Percentiles rank a stretch among this genome's conserved stretches.
Evolutionary conservation across 2,113 vertebrate genomes (phyloP).

Genomic region (Gallinago media): DNA sequence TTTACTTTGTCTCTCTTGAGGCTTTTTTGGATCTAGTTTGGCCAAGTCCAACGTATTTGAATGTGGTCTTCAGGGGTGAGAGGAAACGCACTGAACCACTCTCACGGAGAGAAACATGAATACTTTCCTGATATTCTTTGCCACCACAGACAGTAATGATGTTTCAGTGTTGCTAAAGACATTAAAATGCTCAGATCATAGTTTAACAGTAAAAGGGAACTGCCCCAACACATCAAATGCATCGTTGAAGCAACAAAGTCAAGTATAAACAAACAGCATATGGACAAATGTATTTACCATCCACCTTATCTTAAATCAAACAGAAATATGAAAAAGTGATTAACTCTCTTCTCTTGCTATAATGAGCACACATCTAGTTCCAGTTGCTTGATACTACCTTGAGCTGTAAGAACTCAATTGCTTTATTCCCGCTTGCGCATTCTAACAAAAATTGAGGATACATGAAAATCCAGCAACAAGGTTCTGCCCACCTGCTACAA

Average conservation of each 20-base stretch:
- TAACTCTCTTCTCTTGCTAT: not conserved
- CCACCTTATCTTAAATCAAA: conserved; percentile 22
- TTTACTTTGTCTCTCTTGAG: not conserved
- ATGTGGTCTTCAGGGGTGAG: not conserved
- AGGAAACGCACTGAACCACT: not conserved
- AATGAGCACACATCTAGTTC: not conserved
- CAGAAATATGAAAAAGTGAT: not conserved
- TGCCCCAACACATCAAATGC: not conserved
- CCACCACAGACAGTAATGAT: not conserved
- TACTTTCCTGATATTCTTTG: not conserved
- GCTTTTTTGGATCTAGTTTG: not conserved
- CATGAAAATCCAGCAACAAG: not conserved
- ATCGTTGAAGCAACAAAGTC: not conserved
- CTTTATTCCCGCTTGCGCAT: not conserved
- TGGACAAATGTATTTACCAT: not conserved
- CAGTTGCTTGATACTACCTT: not conserved
- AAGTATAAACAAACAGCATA: not conserved
- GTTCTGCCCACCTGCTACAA: not conserved
- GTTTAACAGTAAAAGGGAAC: not conserved
- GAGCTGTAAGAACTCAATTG: not conserved
- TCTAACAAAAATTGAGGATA: not conserved
- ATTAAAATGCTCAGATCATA: not conserved
- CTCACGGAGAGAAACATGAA: not conserved
- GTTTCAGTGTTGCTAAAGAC: not conserved
- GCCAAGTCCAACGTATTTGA: not conserved